Conservation (phyloP, 2,113 vertebrate species). For the Periophthalmus modestus region DNA sequence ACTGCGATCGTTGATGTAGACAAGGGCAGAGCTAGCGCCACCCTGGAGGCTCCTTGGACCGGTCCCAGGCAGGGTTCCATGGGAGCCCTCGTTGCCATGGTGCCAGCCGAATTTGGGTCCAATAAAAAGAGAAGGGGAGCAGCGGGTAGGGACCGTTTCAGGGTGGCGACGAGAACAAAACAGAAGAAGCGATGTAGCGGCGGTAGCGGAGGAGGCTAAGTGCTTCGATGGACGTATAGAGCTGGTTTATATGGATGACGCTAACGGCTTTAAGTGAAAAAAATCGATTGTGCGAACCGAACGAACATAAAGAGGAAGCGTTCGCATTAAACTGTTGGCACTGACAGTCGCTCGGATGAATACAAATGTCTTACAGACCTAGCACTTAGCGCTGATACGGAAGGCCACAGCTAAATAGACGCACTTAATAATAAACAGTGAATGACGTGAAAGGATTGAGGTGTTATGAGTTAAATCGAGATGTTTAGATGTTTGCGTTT, state of each 20-base stretch:
- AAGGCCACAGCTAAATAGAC: conserved; percentile 37
- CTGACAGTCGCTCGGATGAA: conserved; percentile 18
- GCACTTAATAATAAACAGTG: conserved; percentile 11
- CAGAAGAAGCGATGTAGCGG: no score
- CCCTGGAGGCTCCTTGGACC: conserved; percentile 76
- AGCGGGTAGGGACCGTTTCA: conserved; percentile 50
- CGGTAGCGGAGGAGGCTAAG: no score
- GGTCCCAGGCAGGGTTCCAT: conserved; percentile 76
- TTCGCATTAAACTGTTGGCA: conserved; percentile 40
- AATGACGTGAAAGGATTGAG: conserved; percentile 36
- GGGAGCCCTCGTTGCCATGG: conserved; percentile 79
- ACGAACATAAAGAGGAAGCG: conserved; percentile 33
- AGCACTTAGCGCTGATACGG: conserved; percentile 35
- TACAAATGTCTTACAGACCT: conserved; percentile 12
- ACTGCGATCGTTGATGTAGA: conserved; percentile 46
- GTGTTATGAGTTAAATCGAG: conserved; percentile 23
- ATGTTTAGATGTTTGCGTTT: conserved; percentile 8
- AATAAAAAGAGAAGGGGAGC: conserved; percentile 66
- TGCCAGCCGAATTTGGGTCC: conserved; percentile 77
- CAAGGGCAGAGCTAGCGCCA: conserved; percentile 64
- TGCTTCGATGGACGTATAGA: conserved; percentile 17
- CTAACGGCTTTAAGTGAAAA: conserved; percentile 15
- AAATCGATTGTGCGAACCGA: conserved; percentile 4
- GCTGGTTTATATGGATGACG: conserved; percentile 7
- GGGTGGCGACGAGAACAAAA: conserved; percentile 34